Base-by-base conservation (phyloP, 2,113 vertebrate genomes). In the Perca schrenkii region DNA sequence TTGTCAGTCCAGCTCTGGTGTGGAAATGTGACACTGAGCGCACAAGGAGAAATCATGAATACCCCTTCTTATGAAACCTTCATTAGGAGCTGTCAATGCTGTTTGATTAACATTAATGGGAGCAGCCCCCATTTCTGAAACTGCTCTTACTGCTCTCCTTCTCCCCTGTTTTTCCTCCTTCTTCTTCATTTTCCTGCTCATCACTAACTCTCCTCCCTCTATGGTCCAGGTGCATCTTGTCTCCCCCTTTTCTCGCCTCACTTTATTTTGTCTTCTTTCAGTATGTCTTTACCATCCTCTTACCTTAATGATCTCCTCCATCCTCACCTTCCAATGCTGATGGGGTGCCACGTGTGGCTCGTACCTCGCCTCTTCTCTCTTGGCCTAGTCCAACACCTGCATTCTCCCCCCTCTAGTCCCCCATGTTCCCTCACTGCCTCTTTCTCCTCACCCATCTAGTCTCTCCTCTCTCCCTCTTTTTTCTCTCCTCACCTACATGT, bases 71-170 rank as follows among this genome's bases (percentile, higher is more conserved):
- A 83, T 83, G 84, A 89, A 90, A 82, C 84, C 87, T 88, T 91
- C 82, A 88, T 91, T 90, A 89, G 74, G 74, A 88, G 70, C 78
- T 91, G 90, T 89, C 88, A 91, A 43, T 22, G 57, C 58, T 86
- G 71, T 87, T 91, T 85, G 84, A 90, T 88, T 87, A 92, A 86
- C 90, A 91, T 91, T 92, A 91, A 93, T 91, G 74, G 79, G 66
- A 63, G 79, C 85, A 57, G 63, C 58, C 62, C 73, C 53, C 58
- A 69, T 87, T 85, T 64, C 53, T 82, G 72, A 72, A 73, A 73
- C 66, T 16, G 0, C 10, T 81, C 77, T 72, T 49, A 22, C 57
- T 17, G 65, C 31, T 77, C 47, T 0, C 47, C 47, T 34, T 64
- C 68, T 56, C 22, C 25, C 14, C 54, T 62, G 8, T 28, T 68